Percentiles rank a stretch among this genome's conserved stretches.
Conservation (phyloP, 2,888 invertebrate species). For the Unio delphinus region DNA sequence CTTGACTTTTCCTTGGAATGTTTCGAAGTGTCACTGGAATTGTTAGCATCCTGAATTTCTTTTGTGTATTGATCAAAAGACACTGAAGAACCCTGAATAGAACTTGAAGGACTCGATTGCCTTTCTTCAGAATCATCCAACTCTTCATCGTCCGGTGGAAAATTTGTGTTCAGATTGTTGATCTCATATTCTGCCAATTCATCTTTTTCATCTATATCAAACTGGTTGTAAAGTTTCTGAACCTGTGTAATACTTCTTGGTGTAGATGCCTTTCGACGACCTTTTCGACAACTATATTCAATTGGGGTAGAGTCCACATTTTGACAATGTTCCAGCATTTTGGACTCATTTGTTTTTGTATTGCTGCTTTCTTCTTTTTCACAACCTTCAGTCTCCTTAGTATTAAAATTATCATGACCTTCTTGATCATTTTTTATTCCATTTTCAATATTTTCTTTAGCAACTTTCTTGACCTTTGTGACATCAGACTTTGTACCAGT, state of each 20-base stretch:
- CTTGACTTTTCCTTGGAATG: conserved; percentile 14
- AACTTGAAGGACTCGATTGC: conserved; percentile 4
- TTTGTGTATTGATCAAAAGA: neutral
- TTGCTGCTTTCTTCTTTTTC: too few species aligned
- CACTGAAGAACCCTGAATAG: conserved; percentile 7
- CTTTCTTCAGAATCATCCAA: conserved; percentile 9
- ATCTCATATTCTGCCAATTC: conserved; percentile 56
- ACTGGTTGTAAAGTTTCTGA: conserved; percentile 29
- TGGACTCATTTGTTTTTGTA: too few species aligned
- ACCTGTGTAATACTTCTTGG: conserved; percentile 79
- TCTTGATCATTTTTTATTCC: too few species aligned
- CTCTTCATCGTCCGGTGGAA: conserved; percentile 38
- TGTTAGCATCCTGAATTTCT: too few species aligned
- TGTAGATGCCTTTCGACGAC: conserved; percentile 76
- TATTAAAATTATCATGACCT: too few species aligned
- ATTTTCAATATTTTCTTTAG: too few species aligned
- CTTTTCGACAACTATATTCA: conserved; percentile 37
- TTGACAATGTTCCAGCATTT: conserved; percentile 4
- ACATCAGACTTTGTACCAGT: conserved; percentile 17
- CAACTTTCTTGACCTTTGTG: neutral
- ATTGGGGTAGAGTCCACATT: neutral
- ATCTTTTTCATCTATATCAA: conserved; percentile 48
- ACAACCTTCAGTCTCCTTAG: too few species aligned
- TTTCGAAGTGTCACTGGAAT: conserved; percentile 4
- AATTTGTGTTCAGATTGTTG: conserved; percentile 54